phyloP scores from a whole-genome alignment of 2,888 invertebrate species.

The Sylvicola fuscatus region DNA sequence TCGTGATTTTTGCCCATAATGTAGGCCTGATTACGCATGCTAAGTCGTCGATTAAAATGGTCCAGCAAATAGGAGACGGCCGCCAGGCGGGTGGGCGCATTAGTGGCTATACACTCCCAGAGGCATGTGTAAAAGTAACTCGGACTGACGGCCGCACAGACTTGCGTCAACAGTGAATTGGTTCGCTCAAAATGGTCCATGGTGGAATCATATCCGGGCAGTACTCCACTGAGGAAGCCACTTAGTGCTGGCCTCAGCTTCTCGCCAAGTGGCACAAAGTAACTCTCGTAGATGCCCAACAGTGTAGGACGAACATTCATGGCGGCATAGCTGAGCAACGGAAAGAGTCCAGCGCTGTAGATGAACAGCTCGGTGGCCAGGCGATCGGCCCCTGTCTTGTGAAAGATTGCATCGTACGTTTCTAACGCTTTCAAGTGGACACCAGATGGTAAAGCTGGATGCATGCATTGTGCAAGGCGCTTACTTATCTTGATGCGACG shows the following conservation, averaged over 20 bases:
- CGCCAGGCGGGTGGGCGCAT: constrained; percentile 58
- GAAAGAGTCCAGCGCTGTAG: constrained; percentile 62
- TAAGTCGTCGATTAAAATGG: constrained; percentile 57
- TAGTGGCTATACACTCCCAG: constrained; percentile 71
- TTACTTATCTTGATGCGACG: constrained; percentile 73
- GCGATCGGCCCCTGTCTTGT: constrained; percentile 62
- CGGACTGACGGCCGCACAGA: constrained; percentile 55
- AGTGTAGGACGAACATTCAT: constrained; percentile 74
- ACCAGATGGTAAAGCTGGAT: constrained; percentile 76
- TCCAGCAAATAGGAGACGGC: constrained; percentile 60
- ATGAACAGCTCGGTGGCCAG: constrained; percentile 67
- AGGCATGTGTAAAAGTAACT: constrained; percentile 68
- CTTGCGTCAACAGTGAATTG: constrained; percentile 22
- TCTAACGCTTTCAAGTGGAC: constrained; percentile 82
- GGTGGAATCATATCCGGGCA: constrained; percentile 74
- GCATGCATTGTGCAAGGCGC: constrained; percentile 81
- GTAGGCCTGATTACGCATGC: constrained; percentile 62
- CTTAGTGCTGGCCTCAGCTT: constrained; percentile 51
- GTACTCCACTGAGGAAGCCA: constrained; percentile 67
- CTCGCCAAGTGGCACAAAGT: constrained; percentile 65
- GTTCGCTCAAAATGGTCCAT: constrained; percentile 64
- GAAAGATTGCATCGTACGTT: constrained; percentile 79
- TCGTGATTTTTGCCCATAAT: constrained; percentile 70
- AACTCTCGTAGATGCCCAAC: constrained; percentile 66
- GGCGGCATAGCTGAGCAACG: constrained; percentile 70